These are phyloP conservation scores for Sebastes dallii DNA, from an alignment of 2,797 vertebrate genomes.

Conservation along the genomic window DNA sequence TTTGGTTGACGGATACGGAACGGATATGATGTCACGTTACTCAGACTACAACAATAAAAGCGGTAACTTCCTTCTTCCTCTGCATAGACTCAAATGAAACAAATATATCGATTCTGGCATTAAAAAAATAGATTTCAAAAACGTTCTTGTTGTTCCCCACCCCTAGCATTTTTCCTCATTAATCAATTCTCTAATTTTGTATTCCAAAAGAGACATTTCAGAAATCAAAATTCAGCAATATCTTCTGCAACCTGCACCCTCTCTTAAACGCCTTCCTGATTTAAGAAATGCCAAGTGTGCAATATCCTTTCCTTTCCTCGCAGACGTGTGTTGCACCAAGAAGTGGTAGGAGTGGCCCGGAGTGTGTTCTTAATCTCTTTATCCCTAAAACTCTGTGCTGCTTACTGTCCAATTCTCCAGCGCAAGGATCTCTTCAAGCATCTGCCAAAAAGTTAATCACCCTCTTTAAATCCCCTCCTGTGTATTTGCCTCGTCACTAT, in stretches of 20 bases:
- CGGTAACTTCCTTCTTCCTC: no score
- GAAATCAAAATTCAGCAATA: slow-evolving; percentile 12
- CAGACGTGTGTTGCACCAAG: slow-evolving; percentile 56
- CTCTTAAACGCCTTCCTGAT: slow-evolving; percentile 15
- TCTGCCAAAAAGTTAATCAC: slow-evolving; percentile 66
- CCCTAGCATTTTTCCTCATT: slow-evolving; percentile 4
- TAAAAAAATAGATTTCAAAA: no score
- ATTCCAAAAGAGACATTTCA: slow-evolving; percentile 29
- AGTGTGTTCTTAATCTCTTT: slow-evolving; percentile 74
- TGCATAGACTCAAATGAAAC: no score
- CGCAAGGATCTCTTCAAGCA: slow-evolving; percentile 42
- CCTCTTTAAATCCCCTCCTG: slow-evolving; percentile 31
- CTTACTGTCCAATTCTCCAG: slow-evolving; percentile 63
- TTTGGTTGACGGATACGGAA: no score
- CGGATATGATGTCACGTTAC: accelerated
- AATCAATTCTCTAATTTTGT: slow-evolving; percentile 44
- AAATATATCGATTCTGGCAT: accelerated
- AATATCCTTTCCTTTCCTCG: slow-evolving; percentile 24
- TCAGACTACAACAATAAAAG: no score
- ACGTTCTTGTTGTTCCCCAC: no score
- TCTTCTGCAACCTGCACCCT: not conserved
- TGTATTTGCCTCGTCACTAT: not conserved
- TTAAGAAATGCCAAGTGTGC: slow-evolving; percentile 30
- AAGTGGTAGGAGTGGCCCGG: slow-evolving; percentile 56
- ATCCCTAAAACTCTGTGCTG: slow-evolving; percentile 61